Conservation (phyloP, 2,113 vertebrate genomes). For the Argyrosomus japonicus region DNA sequence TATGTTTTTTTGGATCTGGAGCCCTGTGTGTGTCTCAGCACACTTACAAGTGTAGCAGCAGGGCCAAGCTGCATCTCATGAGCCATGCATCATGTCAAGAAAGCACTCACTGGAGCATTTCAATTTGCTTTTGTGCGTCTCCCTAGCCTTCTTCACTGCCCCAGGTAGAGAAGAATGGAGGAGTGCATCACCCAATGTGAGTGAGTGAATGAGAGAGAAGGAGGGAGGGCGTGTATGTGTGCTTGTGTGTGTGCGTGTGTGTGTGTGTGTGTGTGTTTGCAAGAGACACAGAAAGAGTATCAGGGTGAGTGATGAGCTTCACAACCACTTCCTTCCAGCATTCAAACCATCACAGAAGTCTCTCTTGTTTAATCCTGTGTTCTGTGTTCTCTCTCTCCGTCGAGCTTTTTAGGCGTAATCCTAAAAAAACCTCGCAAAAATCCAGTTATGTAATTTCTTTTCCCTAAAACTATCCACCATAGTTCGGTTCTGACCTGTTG, state of each 20-base stretch:
- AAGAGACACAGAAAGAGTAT: constrained; percentile 45
- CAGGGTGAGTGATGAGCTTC: constrained; percentile 65
- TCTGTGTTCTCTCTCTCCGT: constrained; percentile 26
- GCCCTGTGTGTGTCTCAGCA: constrained; percentile 54
- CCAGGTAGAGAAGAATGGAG: constrained; percentile 79
- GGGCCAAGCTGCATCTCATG: constrained; percentile 72
- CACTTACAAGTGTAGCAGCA: constrained; percentile 58
- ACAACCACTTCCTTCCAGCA: constrained; percentile 65
- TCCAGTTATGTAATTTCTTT: constrained; percentile 62
- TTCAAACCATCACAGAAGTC: constrained; percentile 68
- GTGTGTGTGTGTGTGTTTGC: background rate
- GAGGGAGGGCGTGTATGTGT: background rate
- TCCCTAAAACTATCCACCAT: constrained; percentile 32
- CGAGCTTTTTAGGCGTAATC: constrained; percentile 56
- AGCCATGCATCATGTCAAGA: constrained; percentile 82
- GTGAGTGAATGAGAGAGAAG: constrained; percentile 56
- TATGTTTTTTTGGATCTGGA: constrained; percentile 39
- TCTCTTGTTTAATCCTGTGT: constrained; percentile 64
- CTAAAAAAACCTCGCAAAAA: constrained; percentile 67
- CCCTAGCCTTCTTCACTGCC: constrained; percentile 74
- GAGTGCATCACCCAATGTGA: constrained; percentile 71
- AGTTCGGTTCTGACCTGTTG: constrained; percentile 29
- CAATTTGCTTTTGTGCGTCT: constrained; percentile 83
- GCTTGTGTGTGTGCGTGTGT: constrained; percentile 15
- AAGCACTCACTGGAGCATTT: constrained; percentile 84